Conservation (phyloP, 2,113 vertebrate species). For the Ictalurus furcatus region DNA sequence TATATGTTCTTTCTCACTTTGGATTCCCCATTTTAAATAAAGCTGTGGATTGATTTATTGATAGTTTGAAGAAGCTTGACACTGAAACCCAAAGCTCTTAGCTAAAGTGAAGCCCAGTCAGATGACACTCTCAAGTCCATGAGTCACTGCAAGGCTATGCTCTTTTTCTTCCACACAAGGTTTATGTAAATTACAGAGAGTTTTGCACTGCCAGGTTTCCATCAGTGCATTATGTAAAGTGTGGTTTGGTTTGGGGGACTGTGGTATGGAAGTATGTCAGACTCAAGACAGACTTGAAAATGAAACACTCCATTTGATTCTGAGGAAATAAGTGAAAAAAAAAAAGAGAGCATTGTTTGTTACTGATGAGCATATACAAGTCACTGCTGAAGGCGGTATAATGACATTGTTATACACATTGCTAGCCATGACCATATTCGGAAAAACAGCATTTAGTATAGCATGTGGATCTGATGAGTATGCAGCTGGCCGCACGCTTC, state of each 20-base stretch:
- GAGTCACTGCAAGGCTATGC: conserved; percentile 60
- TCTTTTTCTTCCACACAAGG: conserved; percentile 67
- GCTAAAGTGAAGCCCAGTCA: conserved; percentile 21
- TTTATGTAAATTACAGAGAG: conserved; percentile 69
- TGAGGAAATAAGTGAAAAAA: conserved; percentile 39
- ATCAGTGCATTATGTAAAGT: conserved; percentile 62
- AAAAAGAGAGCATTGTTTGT: conserved; percentile 8
- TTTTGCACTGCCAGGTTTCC: conserved; percentile 61
- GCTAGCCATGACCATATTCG: neutral
- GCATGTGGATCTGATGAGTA: neutral
- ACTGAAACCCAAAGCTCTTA: conserved; percentile 33
- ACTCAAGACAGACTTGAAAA: conserved; percentile 61
- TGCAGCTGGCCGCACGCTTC: neutral
- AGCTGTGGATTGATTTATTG: conserved; percentile 38
- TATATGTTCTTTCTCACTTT: conserved; percentile 1
- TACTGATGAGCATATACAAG: conserved; percentile 2
- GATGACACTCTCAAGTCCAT: conserved; percentile 53
- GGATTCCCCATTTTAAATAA: neutral
- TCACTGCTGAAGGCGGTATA: neutral
- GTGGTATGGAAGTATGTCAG: conserved; percentile 61
- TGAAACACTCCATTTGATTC: conserved; percentile 52
- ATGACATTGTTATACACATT: neutral
- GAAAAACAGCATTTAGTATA: neutral
- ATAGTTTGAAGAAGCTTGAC: conserved; percentile 37
- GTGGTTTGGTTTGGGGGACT: conserved; percentile 56